Evolutionary conservation across 64 coral and sea anemone genomes (phyloP).

Genomic region (Exaiptasia diaphana): DNA sequence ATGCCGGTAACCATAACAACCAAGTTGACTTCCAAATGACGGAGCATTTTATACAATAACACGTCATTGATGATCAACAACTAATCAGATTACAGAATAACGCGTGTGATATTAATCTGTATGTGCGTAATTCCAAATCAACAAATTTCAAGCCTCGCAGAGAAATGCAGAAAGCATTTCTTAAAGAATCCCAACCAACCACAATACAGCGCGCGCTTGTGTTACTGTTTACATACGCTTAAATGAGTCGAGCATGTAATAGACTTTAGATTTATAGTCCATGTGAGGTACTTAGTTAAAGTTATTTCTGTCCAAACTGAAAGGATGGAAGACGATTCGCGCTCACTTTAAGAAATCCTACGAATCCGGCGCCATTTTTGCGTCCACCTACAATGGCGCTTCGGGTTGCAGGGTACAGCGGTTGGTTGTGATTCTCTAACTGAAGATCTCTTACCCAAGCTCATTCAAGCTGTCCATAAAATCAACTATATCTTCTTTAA

Average conservation of each 20-base stretch:
- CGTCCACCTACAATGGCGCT: background rate
- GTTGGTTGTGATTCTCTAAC: background rate
- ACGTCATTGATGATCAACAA: background rate
- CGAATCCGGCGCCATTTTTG: background rate
- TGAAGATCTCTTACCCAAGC: conserved; percentile 55
- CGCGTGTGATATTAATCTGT: too few species aligned
- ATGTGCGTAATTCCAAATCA: too few species aligned
- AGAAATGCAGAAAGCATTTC: too few species aligned
- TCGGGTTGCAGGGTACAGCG: background rate
- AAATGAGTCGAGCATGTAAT: too few species aligned
- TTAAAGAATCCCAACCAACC: too few species aligned
- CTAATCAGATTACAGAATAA: background rate
- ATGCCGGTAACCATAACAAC: too few species aligned
- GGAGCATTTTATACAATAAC: background rate
- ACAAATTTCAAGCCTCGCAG: too few species aligned
- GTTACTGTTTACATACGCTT: too few species aligned
- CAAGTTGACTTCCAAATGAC: background rate
- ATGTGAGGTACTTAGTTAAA: background rate
- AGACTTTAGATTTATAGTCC: too few species aligned
- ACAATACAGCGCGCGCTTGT: too few species aligned
- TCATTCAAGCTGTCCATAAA: conserved; percentile 27
- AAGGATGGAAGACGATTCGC: background rate
- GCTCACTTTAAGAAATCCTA: background rate
- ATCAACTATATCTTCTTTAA: background rate
- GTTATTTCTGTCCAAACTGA: too few species aligned